Base-by-base conservation (phyloP, 1,140 invertebrate species). In the Hyphantria cunea region DNA sequence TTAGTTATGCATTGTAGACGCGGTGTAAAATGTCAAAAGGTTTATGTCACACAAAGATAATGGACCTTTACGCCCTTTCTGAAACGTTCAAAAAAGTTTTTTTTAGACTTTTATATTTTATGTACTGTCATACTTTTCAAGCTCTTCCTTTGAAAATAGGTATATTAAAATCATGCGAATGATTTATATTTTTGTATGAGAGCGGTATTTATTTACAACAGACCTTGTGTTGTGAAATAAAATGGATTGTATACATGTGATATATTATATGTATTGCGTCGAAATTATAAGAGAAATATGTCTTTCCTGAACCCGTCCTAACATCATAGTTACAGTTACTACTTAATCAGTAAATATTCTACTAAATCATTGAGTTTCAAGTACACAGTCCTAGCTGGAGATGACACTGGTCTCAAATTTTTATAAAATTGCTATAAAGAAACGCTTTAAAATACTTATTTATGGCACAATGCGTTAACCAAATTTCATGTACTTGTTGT, bases 111-210 rank as follows among this genome's bases (percentile, higher is more conserved):
- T 25, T 5, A 25, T 25, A 25, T 25, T 3, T 25, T 25, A 1
- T 25, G 5, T 25, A 25, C 5, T 25, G n/a, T 25, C 17, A 25
- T 25, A 25, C 17, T 44, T 7, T 49, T 14, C 54, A 39, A 13
- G 55, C 33, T 58, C 55, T 58, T 58, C 55, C 55, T 48, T 58
- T 58, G 12, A 56, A 45, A 45, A 25, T 34, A 25, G 17, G 47
- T 37, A 47, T 47, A 45, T 45, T 56, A 47, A 15, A 37, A 47
- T 25, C 17, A 5, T 47, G 17, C 32, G 37, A 48, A 56, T 51
- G n/a, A 37, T 32, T 56, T 14, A 56, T 56, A 56, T 56, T 56
- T 56, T 56, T 56, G 45, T 58, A 58, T 39, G 15, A 13, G 48
- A 13, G 39, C 53, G 8, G 42, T 55, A 34, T 45, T 58, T 58